A percentile compares a stretch with the other conserved stretches of the same genome.
Conservation (phyloP, 2,797 vertebrate species). For the Sebastiscus tertius region DNA sequence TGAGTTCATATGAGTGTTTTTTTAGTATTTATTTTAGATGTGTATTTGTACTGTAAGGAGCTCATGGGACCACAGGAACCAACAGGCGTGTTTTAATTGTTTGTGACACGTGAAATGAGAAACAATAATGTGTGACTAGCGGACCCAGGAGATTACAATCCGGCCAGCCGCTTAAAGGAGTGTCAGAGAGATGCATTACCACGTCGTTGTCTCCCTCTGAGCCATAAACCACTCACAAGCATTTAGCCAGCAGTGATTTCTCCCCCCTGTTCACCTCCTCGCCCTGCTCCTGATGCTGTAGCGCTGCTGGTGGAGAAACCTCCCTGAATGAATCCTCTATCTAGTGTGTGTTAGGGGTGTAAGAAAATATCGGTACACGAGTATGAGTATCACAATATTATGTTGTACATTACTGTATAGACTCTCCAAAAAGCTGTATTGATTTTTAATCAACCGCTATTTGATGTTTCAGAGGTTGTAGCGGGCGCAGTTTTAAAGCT, state of each 20-base stretch:
- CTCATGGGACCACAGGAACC: slow-evolving; percentile 38
- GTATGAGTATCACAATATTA: too few species aligned
- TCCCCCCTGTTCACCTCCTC: slow-evolving; percentile 63
- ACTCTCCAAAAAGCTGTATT: too few species aligned
- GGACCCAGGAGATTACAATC: slow-evolving; percentile 77
- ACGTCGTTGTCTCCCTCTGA: slow-evolving; percentile 52
- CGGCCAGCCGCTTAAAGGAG: slow-evolving; percentile 60
- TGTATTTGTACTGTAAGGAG: slow-evolving; percentile 6
- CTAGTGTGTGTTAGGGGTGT: slow-evolving; percentile 2
- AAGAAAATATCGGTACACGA: too few species aligned
- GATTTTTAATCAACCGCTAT: too few species aligned
- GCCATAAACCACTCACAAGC: slow-evolving; percentile 64
- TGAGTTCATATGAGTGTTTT: background rate
- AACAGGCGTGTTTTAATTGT: slow-evolving; percentile 66
- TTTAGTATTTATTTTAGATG: background rate
- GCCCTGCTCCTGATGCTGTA: slow-evolving; percentile 54
- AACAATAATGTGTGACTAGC: slow-evolving; percentile 82
- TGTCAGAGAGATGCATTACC: slow-evolving; percentile 63
- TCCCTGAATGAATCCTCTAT: slow-evolving; percentile 83
- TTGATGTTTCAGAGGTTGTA: too few species aligned
- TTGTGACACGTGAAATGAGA: slow-evolving; percentile 72
- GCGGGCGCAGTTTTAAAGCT: too few species aligned
- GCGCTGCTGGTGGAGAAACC: slow-evolving; percentile 74
- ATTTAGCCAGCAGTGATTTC: slow-evolving; percentile 71
- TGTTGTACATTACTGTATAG: too few species aligned